Base-by-base conservation (phyloP, 2,113 vertebrate species). In the Jacana jacana region DNA sequence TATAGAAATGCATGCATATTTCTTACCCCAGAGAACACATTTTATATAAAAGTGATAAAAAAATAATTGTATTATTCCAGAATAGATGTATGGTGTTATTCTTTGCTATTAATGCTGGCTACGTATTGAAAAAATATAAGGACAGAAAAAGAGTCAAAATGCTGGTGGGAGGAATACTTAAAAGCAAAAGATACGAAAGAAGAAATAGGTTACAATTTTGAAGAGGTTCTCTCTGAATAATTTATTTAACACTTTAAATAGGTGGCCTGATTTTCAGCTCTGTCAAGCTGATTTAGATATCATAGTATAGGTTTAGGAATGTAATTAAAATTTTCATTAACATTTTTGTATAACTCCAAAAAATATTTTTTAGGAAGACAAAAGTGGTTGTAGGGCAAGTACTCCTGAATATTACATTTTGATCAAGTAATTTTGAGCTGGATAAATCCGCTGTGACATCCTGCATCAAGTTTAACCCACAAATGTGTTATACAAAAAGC, bases 161-260 rank as follows among this genome's bases (percentile, higher is more conserved):
- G 23, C 13, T 64, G 13, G 18, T 71, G 35, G 20, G 23, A 80
- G 9, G 27, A 69, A 82, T 63, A 20, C 17, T 58, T 86, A 39
- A 42, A 87, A 95, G 27, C 7, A 57, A n/a, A 78, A 73, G 63
- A 57, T 14, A 22, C 11, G 60, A 80, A 82, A 85, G 40, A 90
- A 83, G 40, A 86, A 94, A 78, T 54, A 71, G 64, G 58, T 64
- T 90, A 75, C 49, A 88, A 64, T 91, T 94, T 94, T 91, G 76
- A 75, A 92, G 64, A 77, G 84, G 55, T 66, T 94, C 20, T 48
- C 30, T 77, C 30, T 95, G 64, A 91, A 78, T 82, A 86, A 88
- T 86, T 89, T 88, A 63, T 83, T 88, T 80, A 83, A 75, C 71
- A 49, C 35, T 89, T 80, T 33, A 82, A 77, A 73, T 82, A 75